Conservation (phyloP, 2,888 invertebrate genomes). For the Cephus pygmeus region DNA sequence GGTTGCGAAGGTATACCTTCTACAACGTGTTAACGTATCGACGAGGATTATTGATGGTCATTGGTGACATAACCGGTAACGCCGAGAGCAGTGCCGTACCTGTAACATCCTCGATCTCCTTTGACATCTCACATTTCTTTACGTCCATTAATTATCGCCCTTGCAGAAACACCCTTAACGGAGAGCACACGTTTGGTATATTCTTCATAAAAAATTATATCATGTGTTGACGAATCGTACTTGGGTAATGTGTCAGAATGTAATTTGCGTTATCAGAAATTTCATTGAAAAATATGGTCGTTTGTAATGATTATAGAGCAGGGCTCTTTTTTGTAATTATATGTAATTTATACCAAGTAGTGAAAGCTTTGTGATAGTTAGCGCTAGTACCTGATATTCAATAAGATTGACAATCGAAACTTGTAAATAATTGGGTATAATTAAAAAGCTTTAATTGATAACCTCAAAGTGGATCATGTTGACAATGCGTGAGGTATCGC, state of each 20-base stretch:
- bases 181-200: neutral
- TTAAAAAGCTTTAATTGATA: neutral
- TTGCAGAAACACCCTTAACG: neutral
- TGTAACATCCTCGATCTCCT: neutral
- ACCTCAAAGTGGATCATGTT: conserved; percentile 29
- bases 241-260: neutral
- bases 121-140: neutral
- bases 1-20: conserved; percentile 26
- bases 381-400: too few species aligned
- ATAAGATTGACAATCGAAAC: neutral
- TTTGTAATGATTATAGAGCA: neutral
- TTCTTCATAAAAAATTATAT: neutral
- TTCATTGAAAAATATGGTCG: neutral
- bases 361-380: neutral
- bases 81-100: conserved; percentile 1
- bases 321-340: too few species aligned
- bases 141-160: neutral
- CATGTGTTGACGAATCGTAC: neutral
- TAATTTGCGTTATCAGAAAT: neutral
- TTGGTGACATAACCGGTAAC: conserved; percentile 26
- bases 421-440: neutral
- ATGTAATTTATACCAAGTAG: too few species aligned
- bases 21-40: conserved; percentile 35
- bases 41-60: conserved; percentile 35
- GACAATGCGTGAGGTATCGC: conserved; percentile 4